Percentiles rank a stretch among this genome's conserved stretches.
Conservation (phyloP, 2,113 vertebrate genomes). For the Anarhynchus alexandrinus region DNA sequence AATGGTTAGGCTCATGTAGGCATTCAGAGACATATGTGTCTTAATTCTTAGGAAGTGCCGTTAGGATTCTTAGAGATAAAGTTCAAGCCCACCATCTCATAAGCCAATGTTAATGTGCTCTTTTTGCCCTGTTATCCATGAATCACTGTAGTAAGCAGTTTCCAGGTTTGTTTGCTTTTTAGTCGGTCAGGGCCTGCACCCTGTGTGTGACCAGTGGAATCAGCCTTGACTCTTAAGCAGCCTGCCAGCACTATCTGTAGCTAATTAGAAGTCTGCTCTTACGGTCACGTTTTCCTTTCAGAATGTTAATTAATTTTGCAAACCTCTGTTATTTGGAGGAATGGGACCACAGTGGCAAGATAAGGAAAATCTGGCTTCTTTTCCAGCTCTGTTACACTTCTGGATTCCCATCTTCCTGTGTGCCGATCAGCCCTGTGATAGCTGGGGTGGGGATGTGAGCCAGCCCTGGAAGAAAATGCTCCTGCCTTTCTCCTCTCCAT, state of each 20-base stretch:
- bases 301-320: constrained; percentile 49
- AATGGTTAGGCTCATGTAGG: background rate
- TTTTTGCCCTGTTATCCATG: background rate
- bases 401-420: background rate
- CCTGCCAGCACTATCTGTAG: background rate
- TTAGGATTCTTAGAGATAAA: background rate
- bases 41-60: accelerated
- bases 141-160: background rate
- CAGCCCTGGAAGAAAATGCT: background rate
- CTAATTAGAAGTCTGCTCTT: constrained; percentile 16
- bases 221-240: background rate
- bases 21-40: background rate
- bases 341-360: background rate
- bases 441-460: background rate
- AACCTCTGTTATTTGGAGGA: background rate
- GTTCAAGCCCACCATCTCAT: background rate
- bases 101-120: background rate
- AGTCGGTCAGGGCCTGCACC: accelerated
- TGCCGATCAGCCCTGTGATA: background rate
- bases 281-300: background rate
- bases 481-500: background rate
- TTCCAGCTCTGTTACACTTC: background rate
- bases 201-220: background rate
- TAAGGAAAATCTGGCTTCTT: background rate
- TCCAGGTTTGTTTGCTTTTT: background rate